Evolutionary conservation across 2,888 invertebrate genomes (phyloP), one percentile per base, ranked within the genome.

Genomic region (Allophyes oxyacanthae): DNA sequence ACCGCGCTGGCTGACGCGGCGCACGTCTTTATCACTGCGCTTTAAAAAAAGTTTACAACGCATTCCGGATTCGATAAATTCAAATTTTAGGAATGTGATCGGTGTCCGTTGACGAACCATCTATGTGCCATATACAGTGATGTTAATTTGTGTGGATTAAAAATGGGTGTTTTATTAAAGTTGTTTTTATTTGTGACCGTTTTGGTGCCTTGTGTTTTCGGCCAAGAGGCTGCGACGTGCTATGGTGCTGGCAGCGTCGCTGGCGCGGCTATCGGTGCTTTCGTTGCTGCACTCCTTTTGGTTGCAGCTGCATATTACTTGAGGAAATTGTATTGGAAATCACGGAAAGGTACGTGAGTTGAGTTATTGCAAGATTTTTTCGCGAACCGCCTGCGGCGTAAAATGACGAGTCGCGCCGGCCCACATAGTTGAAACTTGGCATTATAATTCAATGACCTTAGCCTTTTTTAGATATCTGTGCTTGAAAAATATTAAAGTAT

Each of bases 241-340:
- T 96, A 95, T 89, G 95, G 95, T 76, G 94, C 95, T 78, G 96
- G 96, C 69, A 96, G 96, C 83, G 94, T 97, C 62, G 96, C 96
- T 58, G 95, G 96, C 59, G 95, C 96, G 69, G 96, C 97, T 62
- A 94, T 97, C 74, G 95, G 96, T 77, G 96, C 96, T 73, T 95
- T 96, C 83, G 82, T 96, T 73, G 95, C 95, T 72, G 96, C 96
- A 72, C 88, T 95, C 56, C 84, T 96, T 52, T 87, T 96, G 55
- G 91, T 95, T 33, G 95, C 92, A 51, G 91, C 94, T 36, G 94
- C 92, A 56, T 95, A 94, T 80, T 91, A 95, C 79, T 84, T 95
- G 74, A 95, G 95, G 86, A 95, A 94, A 84, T 90, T 95, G 77
- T 95, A 95, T 91, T 95, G 95, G 90, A 95, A 95, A 78, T 95